phyloP scores from a whole-genome alignment of 2,888 invertebrate genomes.

The Lasioglossum marginatum region DNA sequence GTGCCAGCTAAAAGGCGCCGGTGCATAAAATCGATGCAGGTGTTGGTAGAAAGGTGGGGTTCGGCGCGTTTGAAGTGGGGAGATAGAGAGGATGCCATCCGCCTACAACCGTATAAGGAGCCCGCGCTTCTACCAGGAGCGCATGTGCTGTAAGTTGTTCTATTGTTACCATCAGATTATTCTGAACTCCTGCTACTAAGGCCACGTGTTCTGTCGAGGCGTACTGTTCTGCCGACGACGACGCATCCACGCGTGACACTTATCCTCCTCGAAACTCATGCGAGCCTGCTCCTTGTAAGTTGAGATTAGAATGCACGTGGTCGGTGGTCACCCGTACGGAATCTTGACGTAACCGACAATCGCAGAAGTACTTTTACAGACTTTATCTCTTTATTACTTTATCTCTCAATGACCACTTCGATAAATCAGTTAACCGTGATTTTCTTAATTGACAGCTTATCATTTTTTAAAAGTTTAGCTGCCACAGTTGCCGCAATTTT shows the following conservation, averaged over 20 bases:
- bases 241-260: conserved; percentile 34
- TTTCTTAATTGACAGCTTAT: too few relatives aligned
- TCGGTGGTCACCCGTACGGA: conserved; percentile 81
- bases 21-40: neutral
- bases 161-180: conserved; percentile 45
- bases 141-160: conserved; percentile 58
- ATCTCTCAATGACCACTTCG: neutral
- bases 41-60: neutral
- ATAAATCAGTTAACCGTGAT: neutral
- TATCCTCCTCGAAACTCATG: conserved; percentile 61
- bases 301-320: conserved; percentile 84
- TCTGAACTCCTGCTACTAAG: conserved; percentile 73
- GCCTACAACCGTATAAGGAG: conserved; percentile 83
- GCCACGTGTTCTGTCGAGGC: conserved; percentile 81
- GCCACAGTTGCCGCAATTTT: neutral
- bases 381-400: too few relatives aligned
- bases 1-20: neutral
- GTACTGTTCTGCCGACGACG: conserved; percentile 49
- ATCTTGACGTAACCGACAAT: conserved; percentile 41
- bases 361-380: neutral
- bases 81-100: conserved; percentile 76
- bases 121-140: conserved; percentile 82
- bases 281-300: conserved; percentile 73
- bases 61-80: conserved; percentile 52
- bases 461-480: neutral